phyloP scores from a whole-genome alignment of 1,140 invertebrate species.

The Drosophila fuyamai region DNA sequence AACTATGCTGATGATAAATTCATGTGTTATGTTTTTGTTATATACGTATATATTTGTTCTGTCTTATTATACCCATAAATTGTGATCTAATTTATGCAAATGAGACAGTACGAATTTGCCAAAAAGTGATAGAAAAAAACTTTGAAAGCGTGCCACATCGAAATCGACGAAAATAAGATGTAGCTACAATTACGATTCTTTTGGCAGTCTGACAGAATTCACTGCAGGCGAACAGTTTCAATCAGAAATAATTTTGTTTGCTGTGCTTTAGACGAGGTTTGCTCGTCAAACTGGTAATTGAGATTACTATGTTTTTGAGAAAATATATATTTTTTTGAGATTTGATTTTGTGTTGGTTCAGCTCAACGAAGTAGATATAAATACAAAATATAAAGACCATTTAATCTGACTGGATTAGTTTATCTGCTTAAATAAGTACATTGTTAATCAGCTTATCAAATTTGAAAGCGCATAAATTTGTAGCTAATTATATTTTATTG shows the following conservation, averaged over 20 bases:
- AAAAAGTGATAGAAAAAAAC: not conserved
- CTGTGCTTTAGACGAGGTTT: not conserved
- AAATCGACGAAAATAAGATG: conserved; percentile 12
- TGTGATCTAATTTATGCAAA: conserved; percentile 29
- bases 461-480: too few relatives aligned
- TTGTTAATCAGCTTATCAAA: too few relatives aligned
- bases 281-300: conserved; percentile 26
- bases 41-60: not conserved
- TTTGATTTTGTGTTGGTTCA: not conserved
- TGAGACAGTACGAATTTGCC: conserved; percentile 10
- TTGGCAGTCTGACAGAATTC: conserved; percentile 43
- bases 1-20: not conserved
- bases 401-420: not conserved
- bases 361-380: not conserved
- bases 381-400: not conserved
- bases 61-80: conserved; percentile 18
- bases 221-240: conserved; percentile 21
- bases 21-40: not conserved
- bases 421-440: too few relatives aligned
- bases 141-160: conserved; percentile 27
- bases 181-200: conserved; percentile 33
- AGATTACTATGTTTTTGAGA: conserved; percentile 3
- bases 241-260: conserved; percentile 38
- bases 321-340: not conserved
- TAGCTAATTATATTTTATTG: too few relatives aligned